Evolutionary conservation across 1,140 invertebrate genomes (phyloP).

Genomic region (Drosophila ironensis): DNA sequence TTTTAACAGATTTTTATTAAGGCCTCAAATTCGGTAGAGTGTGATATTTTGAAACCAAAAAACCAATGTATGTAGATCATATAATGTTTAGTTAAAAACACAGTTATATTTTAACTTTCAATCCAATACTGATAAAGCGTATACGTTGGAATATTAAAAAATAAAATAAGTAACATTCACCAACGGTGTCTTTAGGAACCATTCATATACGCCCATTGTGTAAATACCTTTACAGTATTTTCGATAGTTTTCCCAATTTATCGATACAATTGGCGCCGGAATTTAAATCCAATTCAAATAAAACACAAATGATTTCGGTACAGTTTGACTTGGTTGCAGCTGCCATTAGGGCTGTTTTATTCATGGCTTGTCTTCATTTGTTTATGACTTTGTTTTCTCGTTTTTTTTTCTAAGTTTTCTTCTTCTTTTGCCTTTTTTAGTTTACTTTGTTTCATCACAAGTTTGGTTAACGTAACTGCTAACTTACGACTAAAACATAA

Average conservation of each 20-base stretch:
- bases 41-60: no score
- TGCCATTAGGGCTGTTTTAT: constrained; percentile 33
- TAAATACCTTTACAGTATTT: no score
- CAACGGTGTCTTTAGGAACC: no score
- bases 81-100: no score
- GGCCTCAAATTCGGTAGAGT: no score
- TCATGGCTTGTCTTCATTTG: constrained; percentile 34
- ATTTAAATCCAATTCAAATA: constrained; percentile 14
- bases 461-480: constrained; percentile 65
- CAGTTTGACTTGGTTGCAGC: constrained; percentile 34
- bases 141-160: no score
- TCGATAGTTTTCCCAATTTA: not conserved
- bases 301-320: constrained; percentile 29
- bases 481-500: constrained; percentile 67
- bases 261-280: constrained; percentile 4
- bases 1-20: no score
- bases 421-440: constrained; percentile 64
- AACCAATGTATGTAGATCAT: no score
- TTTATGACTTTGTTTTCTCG: constrained; percentile 1
- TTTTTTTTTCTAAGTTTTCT: not conserved
- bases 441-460: constrained; percentile 69
- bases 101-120: no score
- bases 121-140: no score
- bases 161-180: no score
- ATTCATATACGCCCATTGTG: no score